Evolutionary conservation across 2,797 vertebrate genomes (phyloP), one percentile per base, ranked within the genome.

Genomic region (Distichodus sexfasciatus): DNA sequence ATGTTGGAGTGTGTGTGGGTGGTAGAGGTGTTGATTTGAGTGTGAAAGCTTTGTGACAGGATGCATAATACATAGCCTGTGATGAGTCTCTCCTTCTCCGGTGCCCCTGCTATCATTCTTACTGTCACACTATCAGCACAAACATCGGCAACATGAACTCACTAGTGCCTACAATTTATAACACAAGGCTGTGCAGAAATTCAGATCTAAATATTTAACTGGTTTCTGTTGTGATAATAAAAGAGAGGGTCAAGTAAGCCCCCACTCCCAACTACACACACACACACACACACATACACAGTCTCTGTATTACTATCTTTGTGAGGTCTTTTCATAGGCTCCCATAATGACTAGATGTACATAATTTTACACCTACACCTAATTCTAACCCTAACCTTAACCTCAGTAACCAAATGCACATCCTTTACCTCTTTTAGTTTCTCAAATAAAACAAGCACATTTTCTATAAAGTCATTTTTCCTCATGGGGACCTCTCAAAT

Each of bases 11-110:
- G 48, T 28, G 24, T 14, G 58, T 61, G 64, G 58, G 71, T 38
- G 71, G 35, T 61, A 55, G 44, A 73, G 50, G 69, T 71, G 69
- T 71, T 71, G 69, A 65, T 58, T 57, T 33, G 43, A 71, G 69
- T 65, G 69, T 71, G 69, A 71, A 71, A 65, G 43, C 61, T 65
- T 6, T 12, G 7, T 29, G 60, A 48, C 51, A 64, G 57, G 40
- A 64, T 57, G 41, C 31, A 64, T 70, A 70, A 70, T 33, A 53
- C 36, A 69, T 46, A 17, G 12, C 33, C 21, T 21, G 60, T 65
- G 60, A 65, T 48, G 35, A 48, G 51, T 31, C 21, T 38, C 33
- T 23, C 26, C 60, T 41, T 29, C 31, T 58, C 47, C 50, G 29
- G 21, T 23, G 5, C 19, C 26, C 11, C 14, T 7, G 23, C 35